Base-by-base conservation (phyloP, 2,797 vertebrate genomes). In the Danio albolineatus region DNA sequence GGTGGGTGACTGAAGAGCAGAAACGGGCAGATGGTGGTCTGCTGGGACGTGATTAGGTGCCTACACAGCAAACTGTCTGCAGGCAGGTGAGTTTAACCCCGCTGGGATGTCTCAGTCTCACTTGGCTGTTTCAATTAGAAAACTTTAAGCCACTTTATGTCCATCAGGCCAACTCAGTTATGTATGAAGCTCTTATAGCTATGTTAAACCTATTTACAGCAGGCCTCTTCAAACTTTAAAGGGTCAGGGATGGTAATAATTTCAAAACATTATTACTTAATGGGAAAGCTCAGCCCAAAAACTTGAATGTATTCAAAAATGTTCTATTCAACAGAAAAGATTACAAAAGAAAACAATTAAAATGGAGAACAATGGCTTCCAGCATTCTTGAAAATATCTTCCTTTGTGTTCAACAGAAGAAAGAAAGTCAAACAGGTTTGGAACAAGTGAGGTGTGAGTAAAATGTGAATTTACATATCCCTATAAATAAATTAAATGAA, bases 1-100 rank as follows among this genome's bases (percentile, higher is more conserved):
- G 46, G 73, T 81, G 49, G 59, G 75, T 62, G 53, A 56, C 69
- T 53, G 57, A 59, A 39, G 72, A 82, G 82, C 19, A 62, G 51
- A 51, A 62, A 78, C n/a, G 44, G 79, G 72, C 85, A 85, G 84
- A 87, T 87, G 84, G 84, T 73, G 71, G 74, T 81, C 79, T 77
- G 81, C 69, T 28, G 76, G 71, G 76, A 67, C 70, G 67, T 85
- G 83, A 83, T 80, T 83, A 81, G 67, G 54, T 79, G 48, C 14
- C 67, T 82, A 83, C 80, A 81, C 53, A 66, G 62, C 75, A 81
- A 74, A 76, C 78, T 36, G 67, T 8, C 60, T 59, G 59, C 67
- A 54, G 79, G 81, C 85, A 85, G 81, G 74, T 76, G 73, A 83
- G 76, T 72, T 75, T 57, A 69, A 78, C 75, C 48, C 79, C 19